phyloP scores from a whole-genome alignment of 2,888 invertebrate genomes.

The Liopterus haemorrhoidalis region DNA sequence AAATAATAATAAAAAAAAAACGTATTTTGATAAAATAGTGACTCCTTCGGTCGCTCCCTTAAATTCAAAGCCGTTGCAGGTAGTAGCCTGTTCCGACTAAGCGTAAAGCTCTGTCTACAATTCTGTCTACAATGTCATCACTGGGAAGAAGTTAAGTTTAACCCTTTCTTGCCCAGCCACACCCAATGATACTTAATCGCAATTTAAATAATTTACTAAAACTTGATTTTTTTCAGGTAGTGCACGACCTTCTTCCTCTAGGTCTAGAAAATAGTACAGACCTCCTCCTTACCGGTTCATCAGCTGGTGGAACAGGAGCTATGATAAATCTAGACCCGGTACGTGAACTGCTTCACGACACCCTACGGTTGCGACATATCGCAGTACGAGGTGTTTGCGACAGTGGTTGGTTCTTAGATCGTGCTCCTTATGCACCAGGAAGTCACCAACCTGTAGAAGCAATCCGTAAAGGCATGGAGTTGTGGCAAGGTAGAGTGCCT shows the following conservation, averaged over 20 bases:
- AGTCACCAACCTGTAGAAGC: constrained; percentile 58
- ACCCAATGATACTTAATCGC: no score
- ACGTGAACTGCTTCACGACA: constrained; percentile 61
- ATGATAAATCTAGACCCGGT: constrained; percentile 84
- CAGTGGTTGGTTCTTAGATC: constrained; percentile 92
- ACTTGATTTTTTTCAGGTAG: constrained; percentile 40
- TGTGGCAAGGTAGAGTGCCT: constrained; percentile 78
- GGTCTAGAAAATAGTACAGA: constrained; percentile 68
- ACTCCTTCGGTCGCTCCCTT: no score
- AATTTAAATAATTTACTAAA: no score
- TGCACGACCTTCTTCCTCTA: constrained; percentile 55
- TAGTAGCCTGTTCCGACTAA: no score
- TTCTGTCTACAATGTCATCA: no score
- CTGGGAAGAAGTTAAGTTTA: no score
- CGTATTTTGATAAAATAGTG: no score
- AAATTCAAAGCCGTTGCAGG: no score
- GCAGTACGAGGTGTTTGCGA: constrained; percentile 81
- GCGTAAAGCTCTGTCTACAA: no score
- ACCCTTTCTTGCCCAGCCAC: no score
- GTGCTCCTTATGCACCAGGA: constrained; percentile 57
- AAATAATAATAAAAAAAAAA: no score
- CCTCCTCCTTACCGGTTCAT: constrained; percentile 74
- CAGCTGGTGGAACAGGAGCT: constrained; percentile 91
- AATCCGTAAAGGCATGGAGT: constrained; percentile 66
- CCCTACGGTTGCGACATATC: constrained; percentile 51